Base-by-base conservation (phyloP, 2,113 vertebrate genomes). In the Podarcis muralis region DNA sequence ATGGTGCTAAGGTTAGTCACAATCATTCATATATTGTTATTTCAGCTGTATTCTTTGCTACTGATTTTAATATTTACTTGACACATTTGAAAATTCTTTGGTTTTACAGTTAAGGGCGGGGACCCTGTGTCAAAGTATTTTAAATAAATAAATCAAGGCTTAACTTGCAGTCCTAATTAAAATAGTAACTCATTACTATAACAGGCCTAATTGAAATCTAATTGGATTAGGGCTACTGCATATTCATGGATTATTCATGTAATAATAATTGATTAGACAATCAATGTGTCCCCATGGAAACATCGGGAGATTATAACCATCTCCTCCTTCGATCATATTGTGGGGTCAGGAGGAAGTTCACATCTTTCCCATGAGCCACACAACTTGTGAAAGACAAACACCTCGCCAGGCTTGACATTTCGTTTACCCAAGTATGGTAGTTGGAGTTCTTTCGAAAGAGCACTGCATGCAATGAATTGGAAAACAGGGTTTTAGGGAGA, bases 181-280 rank as follows among this genome's bases (percentile, higher is more conserved):
- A 71, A n/a, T 40, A 69, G 16, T 53, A 53, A 71, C 35, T 40
- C 40, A 48, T 48, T 48, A n/a, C 25, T n/a, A n/a, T n/a, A 48
- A n/a, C 15, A 8, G 6, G 82, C 40, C 37, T 40, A 48, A 71
- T 43, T 83, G 35, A 69, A 71, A n/a, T 48, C 25, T 48, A 83
- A 83, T n/a, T 43, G 37, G 66, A 71, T 83, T n/a, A 71, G 15
- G 15, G 66, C 37, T 20, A 30, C 25, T 48, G 40, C 48, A 71
- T 53, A 83, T 83, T 53, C 82, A 69, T 83, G 66, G 66, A 30
- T n/a, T 83, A 43, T 83, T 83, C 27, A 71, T 83, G 27, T 25
- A 48, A 83, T 68, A 25, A n/a, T 83, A 37, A 69, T 48, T 71
- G 65, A 83, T 48, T 48, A 27, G 66, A 69, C 66, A 83, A 83